Evolutionary conservation across 2,888 invertebrate genomes (phyloP).

Genomic region (Blera fallax): DNA sequence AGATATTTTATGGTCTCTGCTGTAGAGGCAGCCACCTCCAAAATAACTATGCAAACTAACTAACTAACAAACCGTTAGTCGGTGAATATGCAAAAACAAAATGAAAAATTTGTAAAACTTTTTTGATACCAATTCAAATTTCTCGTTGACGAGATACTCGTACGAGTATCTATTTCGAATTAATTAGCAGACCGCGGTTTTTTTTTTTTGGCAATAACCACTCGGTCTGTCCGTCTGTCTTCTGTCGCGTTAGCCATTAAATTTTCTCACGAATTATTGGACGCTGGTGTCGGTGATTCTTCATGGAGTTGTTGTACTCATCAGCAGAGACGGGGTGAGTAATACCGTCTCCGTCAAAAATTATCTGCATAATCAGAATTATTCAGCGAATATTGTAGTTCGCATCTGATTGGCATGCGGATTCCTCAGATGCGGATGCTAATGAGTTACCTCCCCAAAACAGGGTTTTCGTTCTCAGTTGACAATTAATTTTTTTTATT

Average conservation of each 20-base stretch:
- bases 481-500: neutral
- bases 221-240: neutral
- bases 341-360: neutral
- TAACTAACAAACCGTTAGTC: constrained; percentile 44
- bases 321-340: neutral
- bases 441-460: constrained; percentile 6
- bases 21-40: neutral
- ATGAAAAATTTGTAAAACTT: constrained; percentile 5
- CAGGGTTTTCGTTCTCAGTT: neutral
- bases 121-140: constrained; percentile 22
- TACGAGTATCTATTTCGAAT: constrained; percentile 43
- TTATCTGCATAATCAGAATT: constrained; percentile 25
- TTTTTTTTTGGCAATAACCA: constrained; percentile 23
- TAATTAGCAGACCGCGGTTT: constrained; percentile 37
- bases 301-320: neutral
- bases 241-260: neutral
- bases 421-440: neutral
- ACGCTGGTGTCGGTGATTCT: neutral
- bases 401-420: constrained; percentile 5
- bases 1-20: neutral
- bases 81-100: constrained; percentile 7
- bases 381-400: constrained; percentile 7
- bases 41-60: constrained; percentile 22
- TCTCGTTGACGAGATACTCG: neutral
- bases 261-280: constrained; percentile 39